phyloP scores from a whole-genome alignment of 1,140 invertebrate genomes.

The Drosophila ercepeae region DNA sequence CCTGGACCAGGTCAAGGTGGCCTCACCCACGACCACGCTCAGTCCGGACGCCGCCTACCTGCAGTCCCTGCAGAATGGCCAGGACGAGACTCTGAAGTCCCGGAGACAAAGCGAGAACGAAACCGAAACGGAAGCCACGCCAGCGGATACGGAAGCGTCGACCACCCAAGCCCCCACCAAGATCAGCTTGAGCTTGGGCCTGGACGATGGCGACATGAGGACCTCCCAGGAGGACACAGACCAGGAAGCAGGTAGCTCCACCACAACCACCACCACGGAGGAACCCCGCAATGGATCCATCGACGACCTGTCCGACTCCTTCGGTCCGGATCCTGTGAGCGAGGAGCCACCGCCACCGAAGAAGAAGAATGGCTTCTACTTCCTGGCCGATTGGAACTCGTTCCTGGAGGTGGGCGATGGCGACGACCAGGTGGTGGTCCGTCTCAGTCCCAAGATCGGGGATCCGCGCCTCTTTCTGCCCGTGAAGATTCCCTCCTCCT shows the following conservation, averaged over 20 bases:
- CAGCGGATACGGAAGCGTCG: background rate
- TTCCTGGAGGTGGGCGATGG: slow-evolving; percentile 93
- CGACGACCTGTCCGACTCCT: slow-evolving; percentile 89
- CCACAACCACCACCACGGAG: slow-evolving; percentile 49
- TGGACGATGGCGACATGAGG: slow-evolving; percentile 37
- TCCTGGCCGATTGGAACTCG: slow-evolving; percentile 92
- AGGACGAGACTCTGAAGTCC: slow-evolving; percentile 46
- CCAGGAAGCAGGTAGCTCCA: slow-evolving; percentile 3
- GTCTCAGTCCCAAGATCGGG: slow-evolving; percentile 91
- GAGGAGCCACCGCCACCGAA: slow-evolving; percentile 87
- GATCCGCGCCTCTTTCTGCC: slow-evolving; percentile 90
- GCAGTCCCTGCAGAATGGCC: slow-evolving; percentile 53
- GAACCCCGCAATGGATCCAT: slow-evolving; percentile 73
- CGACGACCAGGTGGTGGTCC: slow-evolving; percentile 89
- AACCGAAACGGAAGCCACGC: background rate
- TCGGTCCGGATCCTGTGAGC: slow-evolving; percentile 86
- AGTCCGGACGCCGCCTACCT: slow-evolving; percentile 59
- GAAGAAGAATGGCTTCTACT: slow-evolving; percentile 91
- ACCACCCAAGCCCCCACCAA: slow-evolving; percentile 56
- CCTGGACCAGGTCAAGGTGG: slow-evolving; percentile 57
- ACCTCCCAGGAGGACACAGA: background rate
- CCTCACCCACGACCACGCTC: background rate
- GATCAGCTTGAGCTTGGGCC: slow-evolving; percentile 51
- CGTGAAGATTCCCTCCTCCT: slow-evolving; percentile 87
- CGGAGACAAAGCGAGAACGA: slow-evolving; percentile 57